A percentile compares a stretch with the other conserved stretches of the same genome.
Evolutionary conservation across 2,888 invertebrate genomes (phyloP).

Genomic region (Andricus quercusramuli): DNA sequence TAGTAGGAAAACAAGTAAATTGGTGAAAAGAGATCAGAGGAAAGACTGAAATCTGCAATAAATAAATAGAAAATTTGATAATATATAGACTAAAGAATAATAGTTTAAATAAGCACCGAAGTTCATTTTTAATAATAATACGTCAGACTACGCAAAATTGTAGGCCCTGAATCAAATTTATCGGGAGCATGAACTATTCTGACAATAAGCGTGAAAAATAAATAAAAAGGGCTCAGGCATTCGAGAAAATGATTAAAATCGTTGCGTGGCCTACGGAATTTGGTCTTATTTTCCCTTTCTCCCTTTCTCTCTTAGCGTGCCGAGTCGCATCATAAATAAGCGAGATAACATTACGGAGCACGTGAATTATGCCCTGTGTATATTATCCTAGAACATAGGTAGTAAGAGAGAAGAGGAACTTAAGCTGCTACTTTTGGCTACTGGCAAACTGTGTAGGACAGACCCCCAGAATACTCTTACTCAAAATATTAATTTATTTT

Average conservation of each 20-base stretch:
- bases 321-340: constrained; percentile 62
- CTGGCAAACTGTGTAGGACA: constrained; percentile 53
- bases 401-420: constrained; percentile 34
- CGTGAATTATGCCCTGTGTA: constrained; percentile 64
- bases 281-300: constrained; percentile 44
- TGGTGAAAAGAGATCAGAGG: too few relatives aligned
- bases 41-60: too few relatives aligned
- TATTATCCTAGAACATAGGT: constrained; percentile 59
- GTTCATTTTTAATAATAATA: too few relatives aligned
- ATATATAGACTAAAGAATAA: too few relatives aligned
- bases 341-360: constrained; percentile 65
- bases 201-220: neutral
- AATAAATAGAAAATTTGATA: too few relatives aligned
- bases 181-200: too few relatives aligned
- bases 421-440: constrained; percentile 48
- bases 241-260: constrained; percentile 27
- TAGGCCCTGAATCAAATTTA: neutral
- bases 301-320: constrained; percentile 43
- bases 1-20: too few relatives aligned
- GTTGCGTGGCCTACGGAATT: constrained; percentile 53
- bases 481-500: neutral
- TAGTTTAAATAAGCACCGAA: too few relatives aligned
- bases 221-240: neutral
- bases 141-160: too few relatives aligned
- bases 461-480: neutral